Percentiles rank a stretch among this genome's conserved stretches.
phyloP scores from a whole-genome alignment of 35 echinoderm and acorn worm genomes.

The Chiridota heheva region DNA sequence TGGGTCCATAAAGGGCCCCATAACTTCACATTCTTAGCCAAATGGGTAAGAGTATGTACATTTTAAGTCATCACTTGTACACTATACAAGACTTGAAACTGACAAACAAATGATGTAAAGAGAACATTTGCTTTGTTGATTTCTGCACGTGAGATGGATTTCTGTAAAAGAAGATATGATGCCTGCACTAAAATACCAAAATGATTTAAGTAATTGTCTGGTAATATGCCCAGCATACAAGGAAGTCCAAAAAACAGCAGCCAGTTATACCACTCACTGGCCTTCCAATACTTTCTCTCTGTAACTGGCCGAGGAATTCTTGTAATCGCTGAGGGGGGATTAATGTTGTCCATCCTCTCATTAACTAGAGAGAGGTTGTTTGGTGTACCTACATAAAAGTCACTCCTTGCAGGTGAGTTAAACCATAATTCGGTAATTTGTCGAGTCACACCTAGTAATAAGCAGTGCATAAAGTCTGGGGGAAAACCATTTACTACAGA shows the following conservation, averaged over 20 bases:
- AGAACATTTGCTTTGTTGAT: constrained; percentile 29
- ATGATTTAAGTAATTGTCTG: constrained; percentile 35
- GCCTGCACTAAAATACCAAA: constrained; percentile 36
- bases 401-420: constrained; percentile 16
- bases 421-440: constrained; percentile 59
- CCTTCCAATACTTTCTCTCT: constrained; percentile 55
- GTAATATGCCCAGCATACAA: constrained; percentile 27
- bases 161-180: constrained; percentile 41
- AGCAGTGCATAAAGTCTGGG: constrained; percentile 55
- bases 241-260: constrained; percentile 40
- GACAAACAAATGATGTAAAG: constrained; percentile 34
- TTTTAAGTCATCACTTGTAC: constrained; percentile 47
- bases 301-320: constrained; percentile 36
- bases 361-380: not conserved
- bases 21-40: constrained; percentile 32
- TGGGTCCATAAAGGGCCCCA: constrained; percentile 62
- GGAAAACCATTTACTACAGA: constrained; percentile 50
- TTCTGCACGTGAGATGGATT: constrained; percentile 40
- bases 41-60: constrained; percentile 42
- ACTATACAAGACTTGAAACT: constrained; percentile 43
- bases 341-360: constrained; percentile 8
- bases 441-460: constrained; percentile 44
- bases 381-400: constrained; percentile 35
- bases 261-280: constrained; percentile 63
- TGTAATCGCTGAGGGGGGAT: constrained; percentile 7